Evolutionary conservation across 2,113 vertebrate genomes (phyloP), one percentile per base, ranked within the genome.

Genomic region (Serilophus lunatus): DNA sequence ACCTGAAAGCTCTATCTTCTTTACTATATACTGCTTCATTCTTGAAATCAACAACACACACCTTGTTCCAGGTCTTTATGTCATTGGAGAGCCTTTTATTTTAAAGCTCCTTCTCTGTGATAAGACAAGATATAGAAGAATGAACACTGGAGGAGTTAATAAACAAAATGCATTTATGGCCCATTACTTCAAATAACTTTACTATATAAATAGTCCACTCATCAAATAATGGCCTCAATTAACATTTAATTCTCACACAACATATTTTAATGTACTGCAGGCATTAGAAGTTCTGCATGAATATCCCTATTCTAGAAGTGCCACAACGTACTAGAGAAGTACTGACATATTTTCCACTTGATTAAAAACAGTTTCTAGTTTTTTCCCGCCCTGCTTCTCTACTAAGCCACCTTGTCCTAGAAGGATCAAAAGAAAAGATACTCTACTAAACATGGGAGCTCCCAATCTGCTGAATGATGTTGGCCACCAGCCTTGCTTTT

Each of bases 151-250:
- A 51, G 44, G 86, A 93, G 92, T 81, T 96, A 90, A 97, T 95
- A 96, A 97, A 97, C 93, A 96, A 96, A 97, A 96, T 65, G 90
- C 49, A 92, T 96, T 96, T 82, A 90, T 75, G 94, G 92, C 28
- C 80, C 86, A 97, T 97, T 96, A 93, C 82, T 92, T 96, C 95
- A 92, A 93, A 93, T 96, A 96, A 96, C 92, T 96, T 97, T 64
- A 78, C 71, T 92, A 71, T 83, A 95, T 94, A 95, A 96, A 94
- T 93, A 96, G 92, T 81, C 85, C 76, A 75, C 88, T 94, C 84
- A 93, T 91, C 90, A 96, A 93, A 93, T 88, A 95, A 96, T 86
- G 88, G 93, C 88, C 72, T 88, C 93, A 93, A 96, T 97, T 95
- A 97, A 94, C 88, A 86, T 86, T 90, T 93, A 95, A 95, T 92